These are phyloP conservation scores for Sitodiplosis mosellana DNA, from an alignment of 1,140 invertebrate species.

Conservation along the genomic window DNA sequence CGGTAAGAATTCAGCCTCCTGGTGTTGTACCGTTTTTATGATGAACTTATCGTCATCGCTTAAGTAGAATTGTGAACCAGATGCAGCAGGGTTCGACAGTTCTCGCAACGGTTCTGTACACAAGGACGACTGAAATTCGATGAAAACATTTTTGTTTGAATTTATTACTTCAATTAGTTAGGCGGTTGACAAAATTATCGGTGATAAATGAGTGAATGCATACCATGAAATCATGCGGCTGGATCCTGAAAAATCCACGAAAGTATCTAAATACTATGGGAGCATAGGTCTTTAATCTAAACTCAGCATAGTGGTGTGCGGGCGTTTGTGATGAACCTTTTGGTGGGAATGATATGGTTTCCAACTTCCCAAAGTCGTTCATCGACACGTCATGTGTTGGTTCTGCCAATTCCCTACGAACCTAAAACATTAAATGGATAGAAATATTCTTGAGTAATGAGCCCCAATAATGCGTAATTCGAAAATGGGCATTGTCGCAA, in stretches of 20 bases:
- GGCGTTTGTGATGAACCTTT: slow-evolving; percentile 78
- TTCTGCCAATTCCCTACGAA: slow-evolving; percentile 93
- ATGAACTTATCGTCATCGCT: slow-evolving; percentile 99
- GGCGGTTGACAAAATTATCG: too few relatives aligned
- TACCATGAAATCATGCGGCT: slow-evolving; percentile 97
- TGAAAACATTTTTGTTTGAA: not conserved
- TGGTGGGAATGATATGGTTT: slow-evolving; percentile 88
- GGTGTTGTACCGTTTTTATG: slow-evolving; percentile 98
- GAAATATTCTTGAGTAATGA: too few relatives aligned
- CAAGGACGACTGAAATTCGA: slow-evolving; percentile 76
- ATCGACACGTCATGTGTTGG: slow-evolving; percentile 94
- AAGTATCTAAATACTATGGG: slow-evolving; percentile 99
- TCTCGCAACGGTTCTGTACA: slow-evolving; percentile 90
- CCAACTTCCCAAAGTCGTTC: too few relatives aligned
- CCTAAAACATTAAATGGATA: slow-evolving; percentile 64
- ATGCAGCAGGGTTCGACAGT: too few relatives aligned
- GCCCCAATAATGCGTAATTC: too few relatives aligned
- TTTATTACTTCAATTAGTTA: not conserved
- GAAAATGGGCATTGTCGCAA: slow-evolving; percentile 12
- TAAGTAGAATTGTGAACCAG: slow-evolving; percentile 98
- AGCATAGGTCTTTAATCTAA: slow-evolving; percentile 95
- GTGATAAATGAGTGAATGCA: too few relatives aligned
- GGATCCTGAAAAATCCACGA: slow-evolving; percentile 94
- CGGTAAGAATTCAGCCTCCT: slow-evolving; percentile 96
- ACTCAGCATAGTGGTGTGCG: slow-evolving; percentile 79